Evolutionary conservation across 1,140 invertebrate genomes (phyloP).

Genomic region (Thrips palmi): DNA sequence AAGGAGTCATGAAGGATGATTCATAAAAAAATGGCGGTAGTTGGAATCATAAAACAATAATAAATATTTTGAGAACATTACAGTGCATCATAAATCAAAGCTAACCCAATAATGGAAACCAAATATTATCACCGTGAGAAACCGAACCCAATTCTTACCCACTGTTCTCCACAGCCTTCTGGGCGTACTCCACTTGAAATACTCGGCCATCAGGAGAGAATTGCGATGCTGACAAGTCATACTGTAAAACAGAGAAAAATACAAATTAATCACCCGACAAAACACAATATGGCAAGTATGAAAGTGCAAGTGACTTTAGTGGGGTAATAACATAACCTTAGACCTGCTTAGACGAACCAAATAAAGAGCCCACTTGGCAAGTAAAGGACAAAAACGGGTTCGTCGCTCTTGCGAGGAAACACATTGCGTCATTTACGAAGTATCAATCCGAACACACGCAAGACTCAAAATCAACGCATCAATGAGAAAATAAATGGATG

Average conservation of each 20-base stretch:
- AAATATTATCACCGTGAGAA: no score
- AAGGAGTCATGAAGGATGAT: slow-evolving; percentile 15
- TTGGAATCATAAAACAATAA: slow-evolving; percentile 4
- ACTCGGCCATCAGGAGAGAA: slow-evolving; percentile 98
- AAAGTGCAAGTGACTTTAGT: no score
- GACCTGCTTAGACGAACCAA: no score
- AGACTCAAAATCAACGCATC: no score
- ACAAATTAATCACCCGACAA: neutral
- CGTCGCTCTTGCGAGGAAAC: no score
- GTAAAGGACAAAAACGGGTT: no score
- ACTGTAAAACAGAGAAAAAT: slow-evolving; percentile 39
- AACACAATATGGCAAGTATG: slow-evolving; percentile 6
- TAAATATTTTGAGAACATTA: slow-evolving; percentile 1
- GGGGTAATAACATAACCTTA: no score
- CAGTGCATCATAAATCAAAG: neutral
- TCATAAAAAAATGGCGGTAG: slow-evolving; percentile 8
- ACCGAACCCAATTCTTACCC: no score
- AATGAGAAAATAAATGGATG: no score
- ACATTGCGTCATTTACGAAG: no score
- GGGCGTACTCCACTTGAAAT: slow-evolving; percentile 99
- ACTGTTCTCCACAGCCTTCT: slow-evolving; percentile 97
- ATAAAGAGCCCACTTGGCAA: no score
- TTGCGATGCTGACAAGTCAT: slow-evolving; percentile 97
- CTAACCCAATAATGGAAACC: slow-evolving; percentile 2
- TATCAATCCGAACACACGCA: no score